phyloP scores from a whole-genome alignment of 1,140 invertebrate species.

The Brachionus plicatilis region DNA sequence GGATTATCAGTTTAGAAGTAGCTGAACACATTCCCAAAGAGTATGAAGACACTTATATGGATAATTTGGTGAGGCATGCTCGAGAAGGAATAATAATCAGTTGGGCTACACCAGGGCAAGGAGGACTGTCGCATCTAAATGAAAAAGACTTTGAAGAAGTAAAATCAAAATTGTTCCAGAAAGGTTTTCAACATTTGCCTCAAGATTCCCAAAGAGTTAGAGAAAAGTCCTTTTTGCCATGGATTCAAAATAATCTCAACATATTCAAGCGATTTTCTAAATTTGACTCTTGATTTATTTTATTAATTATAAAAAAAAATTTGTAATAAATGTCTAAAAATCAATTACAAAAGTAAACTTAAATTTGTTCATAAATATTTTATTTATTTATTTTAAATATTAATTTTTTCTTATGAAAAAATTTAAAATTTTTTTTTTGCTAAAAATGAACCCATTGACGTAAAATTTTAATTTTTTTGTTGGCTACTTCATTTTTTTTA shows the following conservation, averaged over 20 bases:
- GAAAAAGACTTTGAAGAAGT: background rate
- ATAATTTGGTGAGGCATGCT: background rate
- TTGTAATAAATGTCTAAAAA: background rate
- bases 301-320: background rate
- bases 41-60: background rate
- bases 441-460: slow-evolving; percentile 37
- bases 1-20: slow-evolving; percentile 19
- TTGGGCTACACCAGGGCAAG: background rate
- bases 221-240: background rate
- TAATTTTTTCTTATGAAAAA: background rate
- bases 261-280: background rate
- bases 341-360: background rate
- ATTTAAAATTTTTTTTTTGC: background rate
- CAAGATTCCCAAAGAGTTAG: background rate
- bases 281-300: background rate
- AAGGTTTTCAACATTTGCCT: background rate
- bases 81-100: background rate
- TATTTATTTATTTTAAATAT: background rate
- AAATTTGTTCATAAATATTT: background rate
- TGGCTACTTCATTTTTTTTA: background rate
- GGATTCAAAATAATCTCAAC: slow-evolving; percentile 16
- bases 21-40: slow-evolving; percentile 27
- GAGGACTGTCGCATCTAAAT: background rate
- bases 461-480: background rate
- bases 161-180: background rate